Conservation (phyloP, 2,113 vertebrate genomes). For the Nothoprocta perdicaria region DNA sequence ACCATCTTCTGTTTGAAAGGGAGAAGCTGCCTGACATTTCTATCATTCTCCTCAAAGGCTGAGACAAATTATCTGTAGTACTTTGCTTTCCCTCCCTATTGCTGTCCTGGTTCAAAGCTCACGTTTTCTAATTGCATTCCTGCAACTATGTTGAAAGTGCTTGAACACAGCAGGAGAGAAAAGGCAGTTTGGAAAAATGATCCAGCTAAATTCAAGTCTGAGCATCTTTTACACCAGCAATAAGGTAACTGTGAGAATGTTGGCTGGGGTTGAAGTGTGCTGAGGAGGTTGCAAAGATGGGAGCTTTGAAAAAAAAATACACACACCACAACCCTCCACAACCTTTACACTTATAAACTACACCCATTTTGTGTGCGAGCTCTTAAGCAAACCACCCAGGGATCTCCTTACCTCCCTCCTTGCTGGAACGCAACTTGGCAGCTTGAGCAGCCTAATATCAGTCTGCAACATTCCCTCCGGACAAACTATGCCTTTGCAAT, state of each 20-base stretch:
- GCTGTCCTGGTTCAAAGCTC: not conserved
- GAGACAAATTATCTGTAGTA: not conserved
- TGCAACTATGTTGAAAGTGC: not conserved
- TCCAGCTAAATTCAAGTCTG: not conserved
- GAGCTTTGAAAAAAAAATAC: not conserved
- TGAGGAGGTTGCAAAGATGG: not conserved
- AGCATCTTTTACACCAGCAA: not conserved
- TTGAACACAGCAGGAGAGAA: not conserved
- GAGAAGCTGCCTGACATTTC: not conserved
- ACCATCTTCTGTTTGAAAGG: not conserved
- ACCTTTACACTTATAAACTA: not conserved
- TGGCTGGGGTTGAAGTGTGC: not conserved
- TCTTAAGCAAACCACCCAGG: not conserved
- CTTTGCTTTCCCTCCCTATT: not conserved
- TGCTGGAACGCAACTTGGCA: not conserved
- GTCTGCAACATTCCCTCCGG: not conserved
- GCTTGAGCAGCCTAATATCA: not conserved
- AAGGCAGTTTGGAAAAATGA: not conserved
- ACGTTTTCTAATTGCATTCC: not conserved
- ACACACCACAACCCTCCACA: not conserved
- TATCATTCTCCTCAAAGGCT: rapidly evolving
- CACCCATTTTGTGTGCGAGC: not conserved
- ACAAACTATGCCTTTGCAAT: not conserved
- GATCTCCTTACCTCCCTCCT: not conserved
- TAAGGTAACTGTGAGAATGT: not conserved